Evolutionary conservation across 2,113 vertebrate species (phyloP).

Genomic region (Zapus hudsonius): DNA sequence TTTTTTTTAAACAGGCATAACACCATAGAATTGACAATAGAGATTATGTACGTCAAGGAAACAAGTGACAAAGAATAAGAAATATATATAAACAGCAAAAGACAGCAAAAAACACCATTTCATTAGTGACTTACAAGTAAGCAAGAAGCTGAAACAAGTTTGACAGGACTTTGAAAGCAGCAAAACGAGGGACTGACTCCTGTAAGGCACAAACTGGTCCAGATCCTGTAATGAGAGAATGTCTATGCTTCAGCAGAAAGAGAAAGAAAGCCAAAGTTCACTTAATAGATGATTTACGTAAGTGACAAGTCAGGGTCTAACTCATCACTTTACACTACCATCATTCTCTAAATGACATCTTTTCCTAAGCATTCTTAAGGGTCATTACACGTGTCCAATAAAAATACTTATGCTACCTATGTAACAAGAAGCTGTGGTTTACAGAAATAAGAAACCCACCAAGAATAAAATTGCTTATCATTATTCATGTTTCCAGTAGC

Average conservation of each 20-base stretch:
- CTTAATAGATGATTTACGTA: background rate
- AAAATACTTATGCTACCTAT: conserved; percentile 1
- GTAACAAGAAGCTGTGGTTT: conserved; percentile 1
- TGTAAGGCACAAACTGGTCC: background rate
- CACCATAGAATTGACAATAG: background rate
- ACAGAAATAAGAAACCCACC: background rate
- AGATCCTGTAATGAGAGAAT: background rate
- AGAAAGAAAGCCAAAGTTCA: conserved; percentile 4
- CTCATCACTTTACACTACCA: background rate
- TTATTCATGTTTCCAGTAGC: background rate
- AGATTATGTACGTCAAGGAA: background rate
- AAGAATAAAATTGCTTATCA: background rate
- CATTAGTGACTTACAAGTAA: background rate
- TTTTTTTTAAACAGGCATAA: background rate
- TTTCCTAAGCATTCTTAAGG: conserved; percentile 36
- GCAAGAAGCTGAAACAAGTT: background rate
- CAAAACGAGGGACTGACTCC: background rate
- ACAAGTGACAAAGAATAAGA: background rate
- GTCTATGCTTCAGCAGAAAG: background rate
- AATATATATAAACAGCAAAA: background rate
- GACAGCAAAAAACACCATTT: background rate
- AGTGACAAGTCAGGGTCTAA: background rate
- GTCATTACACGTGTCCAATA: background rate
- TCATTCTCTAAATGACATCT: conserved; percentile 34
- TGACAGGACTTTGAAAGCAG: background rate